Evolutionary conservation across 2,888 invertebrate genomes (phyloP).

Genomic region (Phaedon cochleariae): DNA sequence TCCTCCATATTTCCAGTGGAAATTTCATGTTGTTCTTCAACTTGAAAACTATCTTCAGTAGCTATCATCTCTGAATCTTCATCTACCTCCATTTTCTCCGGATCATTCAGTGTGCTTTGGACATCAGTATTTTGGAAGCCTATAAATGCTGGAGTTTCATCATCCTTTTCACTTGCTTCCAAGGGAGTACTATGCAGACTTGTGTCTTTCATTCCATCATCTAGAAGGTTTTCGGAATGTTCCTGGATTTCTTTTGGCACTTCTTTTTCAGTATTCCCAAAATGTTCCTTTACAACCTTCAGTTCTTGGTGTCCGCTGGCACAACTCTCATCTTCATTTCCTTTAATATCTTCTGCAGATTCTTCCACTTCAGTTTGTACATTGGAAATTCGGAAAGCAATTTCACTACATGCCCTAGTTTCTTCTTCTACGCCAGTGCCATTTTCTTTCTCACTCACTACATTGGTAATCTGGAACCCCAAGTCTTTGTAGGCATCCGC

Average conservation of each 20-base stretch:
- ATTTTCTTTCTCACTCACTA: constrained; percentile 27
- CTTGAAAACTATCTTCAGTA: not conserved
- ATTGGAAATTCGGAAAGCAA: not conserved
- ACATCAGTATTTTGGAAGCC: not conserved
- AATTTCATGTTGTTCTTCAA: too few relatives aligned
- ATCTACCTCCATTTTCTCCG: not conserved
- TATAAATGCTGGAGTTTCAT: not conserved
- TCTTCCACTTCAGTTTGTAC: constrained; percentile 12
- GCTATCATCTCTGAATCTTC: not conserved
- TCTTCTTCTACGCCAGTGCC: not conserved
- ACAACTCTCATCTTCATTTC: too few relatives aligned
- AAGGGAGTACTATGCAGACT: too few relatives aligned
- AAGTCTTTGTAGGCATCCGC: constrained; percentile 27
- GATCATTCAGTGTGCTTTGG: not conserved
- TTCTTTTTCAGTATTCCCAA: not conserved
- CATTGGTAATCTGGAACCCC: constrained; percentile 33
- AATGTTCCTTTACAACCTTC: too few relatives aligned
- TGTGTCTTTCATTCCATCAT: not conserved
- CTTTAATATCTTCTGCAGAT: too few relatives aligned
- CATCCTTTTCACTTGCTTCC: too few relatives aligned
- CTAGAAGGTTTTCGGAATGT: not conserved
- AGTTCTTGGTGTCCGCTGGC: too few relatives aligned
- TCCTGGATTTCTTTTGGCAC: not conserved
- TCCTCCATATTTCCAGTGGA: too few relatives aligned
- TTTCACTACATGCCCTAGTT: not conserved